Conservation (phyloP, 2,797 vertebrate genomes). For the Ctenopoma multispine region DNA sequence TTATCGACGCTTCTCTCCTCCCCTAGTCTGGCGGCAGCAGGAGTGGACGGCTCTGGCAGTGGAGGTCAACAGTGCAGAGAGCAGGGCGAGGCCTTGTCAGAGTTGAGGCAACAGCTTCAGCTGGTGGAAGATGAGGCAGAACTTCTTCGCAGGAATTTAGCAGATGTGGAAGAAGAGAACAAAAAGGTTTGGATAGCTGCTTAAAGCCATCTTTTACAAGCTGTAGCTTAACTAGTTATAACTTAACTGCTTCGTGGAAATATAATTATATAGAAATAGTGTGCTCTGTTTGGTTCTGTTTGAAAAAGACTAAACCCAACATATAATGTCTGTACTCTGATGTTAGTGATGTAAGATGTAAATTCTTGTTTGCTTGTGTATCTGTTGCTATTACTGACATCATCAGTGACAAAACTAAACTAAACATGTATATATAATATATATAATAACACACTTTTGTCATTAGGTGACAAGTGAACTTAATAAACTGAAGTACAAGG, state of each 20-base stretch:
- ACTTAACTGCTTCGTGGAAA: not conserved
- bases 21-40: conserved; percentile 85
- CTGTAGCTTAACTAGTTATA: not conserved
- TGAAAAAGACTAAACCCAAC: conserved; percentile 1
- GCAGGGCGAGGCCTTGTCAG: conserved; percentile 93
- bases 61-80: conserved; percentile 90
- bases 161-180: conserved; percentile 97
- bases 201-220: not conserved
- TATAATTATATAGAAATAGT: not conserved
- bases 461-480: conserved; percentile 90
- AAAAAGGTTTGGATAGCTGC: conserved; percentile 79
- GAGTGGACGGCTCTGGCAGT: conserved; percentile 78
- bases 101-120: conserved; percentile 96
- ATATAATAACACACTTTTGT: conserved; percentile 43
- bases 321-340: not conserved
- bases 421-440: too few relatives aligned
- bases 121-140: conserved; percentile 98
- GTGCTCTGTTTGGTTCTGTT: not conserved
- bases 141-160: conserved; percentile 93
- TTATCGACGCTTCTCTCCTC: not conserved
- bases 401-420: not conserved
- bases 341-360: conserved; percentile 3
- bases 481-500: conserved; percentile 97
- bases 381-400: conserved; percentile 21
- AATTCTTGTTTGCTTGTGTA: conserved; percentile 1